Conservation (phyloP, 1,140 invertebrate species). For the Bicyclus anynana region DNA sequence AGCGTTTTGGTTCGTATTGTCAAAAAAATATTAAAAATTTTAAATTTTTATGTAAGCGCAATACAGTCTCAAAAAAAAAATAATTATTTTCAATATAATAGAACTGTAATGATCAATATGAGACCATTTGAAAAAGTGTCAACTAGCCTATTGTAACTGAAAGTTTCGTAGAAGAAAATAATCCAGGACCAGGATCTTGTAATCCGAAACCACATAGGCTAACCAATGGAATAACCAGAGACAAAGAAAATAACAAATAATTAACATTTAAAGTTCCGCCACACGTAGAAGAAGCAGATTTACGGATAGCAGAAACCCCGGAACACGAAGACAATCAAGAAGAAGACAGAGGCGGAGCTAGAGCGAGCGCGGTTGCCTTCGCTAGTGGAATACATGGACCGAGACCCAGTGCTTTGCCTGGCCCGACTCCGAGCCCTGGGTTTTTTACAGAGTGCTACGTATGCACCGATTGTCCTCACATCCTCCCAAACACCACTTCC, state of each 20-base stretch:
- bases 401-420: neutral
- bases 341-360: constrained; percentile 7
- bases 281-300: constrained; percentile 16
- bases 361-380: neutral
- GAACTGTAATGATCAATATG: no score
- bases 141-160: no score
- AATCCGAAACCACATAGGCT: no score
- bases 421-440: neutral
- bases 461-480: constrained; percentile 41
- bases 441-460: constrained; percentile 37
- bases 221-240: neutral
- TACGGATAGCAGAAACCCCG: constrained; percentile 5
- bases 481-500: constrained; percentile 27
- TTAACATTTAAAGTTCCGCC: constrained; percentile 9
- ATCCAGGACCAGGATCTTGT: no score
- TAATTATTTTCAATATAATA: no score
- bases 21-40: no score
- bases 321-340: neutral
- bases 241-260: neutral
- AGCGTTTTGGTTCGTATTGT: no score
- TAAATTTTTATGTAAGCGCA: no score
- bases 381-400: neutral
- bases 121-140: no score
- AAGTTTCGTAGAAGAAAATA: no score
- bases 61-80: no score